Base-by-base conservation (phyloP, 2,113 vertebrate species). In the Ceratotherium simum region DNA sequence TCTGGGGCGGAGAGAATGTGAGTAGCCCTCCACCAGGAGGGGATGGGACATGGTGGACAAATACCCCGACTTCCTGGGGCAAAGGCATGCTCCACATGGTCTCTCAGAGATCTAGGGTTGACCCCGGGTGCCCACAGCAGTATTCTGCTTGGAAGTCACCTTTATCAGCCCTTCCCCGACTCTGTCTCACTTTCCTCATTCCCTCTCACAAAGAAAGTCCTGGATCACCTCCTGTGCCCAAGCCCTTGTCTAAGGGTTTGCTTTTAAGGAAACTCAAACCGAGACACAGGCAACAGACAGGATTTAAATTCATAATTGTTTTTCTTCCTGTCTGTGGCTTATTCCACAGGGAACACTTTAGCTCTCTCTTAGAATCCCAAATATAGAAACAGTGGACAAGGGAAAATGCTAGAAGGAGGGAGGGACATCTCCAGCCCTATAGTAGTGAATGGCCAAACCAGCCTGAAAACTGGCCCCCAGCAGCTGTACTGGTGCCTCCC, bases 371-470 rank as follows among this genome's bases (percentile, higher is more conserved):
- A 60, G 69, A 31, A 62, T 17, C 17, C 62, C 64, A 84, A 92
- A 87, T 83, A 92, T 21, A 92, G 90, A 97, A 95, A 94, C 6
- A 92, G 60, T 70, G 29, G 42, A 14, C 69, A 89, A 83, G 73
- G 36, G 75, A 94, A 90, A 96, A 92, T 62, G 46, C 20, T 48
- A 80, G 86, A 31, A 84, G 58, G 31, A 62, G 8, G 39, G 25
- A 78, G 56, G 5, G 8, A 69, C 8, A 73, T 5, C 81, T 29
- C 56, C 42, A 21, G 46, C 5, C 33, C 23, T 70, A 75, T 0
- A 84, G 36, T 17, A 93, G 42, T 46, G n/a, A 73, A 60, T 62
- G 20, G 36, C 33, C 58, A 56, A 62, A 92, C 0, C 81, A 39
- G 33, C 42, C 67, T 94, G 23, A 87, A n/a, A 83, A 39, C 39